phyloP scores from a whole-genome alignment of 1,140 invertebrate species.

The Planococcus citri region DNA sequence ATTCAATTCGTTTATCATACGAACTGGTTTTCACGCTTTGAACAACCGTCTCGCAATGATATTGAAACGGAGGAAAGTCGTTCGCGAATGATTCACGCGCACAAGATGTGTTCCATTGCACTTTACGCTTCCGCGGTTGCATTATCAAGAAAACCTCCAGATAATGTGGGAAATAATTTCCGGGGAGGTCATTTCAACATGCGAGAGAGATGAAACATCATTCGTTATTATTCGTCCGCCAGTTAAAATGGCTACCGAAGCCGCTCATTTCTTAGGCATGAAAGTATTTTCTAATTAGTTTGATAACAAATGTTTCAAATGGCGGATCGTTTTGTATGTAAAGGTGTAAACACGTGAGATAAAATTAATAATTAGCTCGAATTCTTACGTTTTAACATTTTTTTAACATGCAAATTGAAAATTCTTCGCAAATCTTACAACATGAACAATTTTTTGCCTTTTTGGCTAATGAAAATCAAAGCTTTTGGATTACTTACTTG shows the following conservation, averaged over 20 bases:
- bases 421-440: too few species aligned
- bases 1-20: not conserved
- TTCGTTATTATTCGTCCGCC: not conserved
- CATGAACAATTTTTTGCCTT: too few species aligned
- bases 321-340: too few species aligned
- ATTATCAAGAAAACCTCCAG: not conserved
- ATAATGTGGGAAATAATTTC: not conserved
- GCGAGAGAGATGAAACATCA: not conserved
- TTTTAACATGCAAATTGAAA: too few species aligned
- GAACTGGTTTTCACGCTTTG: slow-evolving; percentile 1
- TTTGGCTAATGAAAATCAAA: too few species aligned
- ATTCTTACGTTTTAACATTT: too few species aligned
- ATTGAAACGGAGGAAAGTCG: not conserved
- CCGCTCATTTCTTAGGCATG: not conserved
- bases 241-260: not conserved
- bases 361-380: too few species aligned
- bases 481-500: too few species aligned
- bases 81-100: not conserved
- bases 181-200: not conserved
- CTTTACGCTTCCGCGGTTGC: not conserved
- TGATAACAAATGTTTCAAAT: not conserved
- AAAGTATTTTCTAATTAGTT: not conserved
- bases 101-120: not conserved
- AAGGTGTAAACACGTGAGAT: too few species aligned
- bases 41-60: not conserved